Conservation (phyloP, 1,140 invertebrate species). For the Drosophila ercepeae region DNA sequence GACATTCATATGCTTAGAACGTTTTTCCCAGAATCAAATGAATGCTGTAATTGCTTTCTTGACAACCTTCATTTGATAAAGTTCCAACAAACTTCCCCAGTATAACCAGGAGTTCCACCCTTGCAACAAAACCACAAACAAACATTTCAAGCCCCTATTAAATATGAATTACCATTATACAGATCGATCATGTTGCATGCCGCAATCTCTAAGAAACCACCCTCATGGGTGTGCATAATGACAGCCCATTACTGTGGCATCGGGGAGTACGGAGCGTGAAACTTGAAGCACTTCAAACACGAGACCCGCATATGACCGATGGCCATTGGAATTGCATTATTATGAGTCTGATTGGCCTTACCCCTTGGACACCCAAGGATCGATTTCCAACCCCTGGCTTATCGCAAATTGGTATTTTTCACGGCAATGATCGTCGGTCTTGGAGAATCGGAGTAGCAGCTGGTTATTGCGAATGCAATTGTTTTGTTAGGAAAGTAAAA, state of each 20-base stretch:
- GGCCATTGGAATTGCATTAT: constrained; percentile 56
- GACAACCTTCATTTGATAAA: constrained; percentile 6
- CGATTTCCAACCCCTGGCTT: constrained; percentile 35
- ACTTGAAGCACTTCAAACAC: constrained; percentile 56
- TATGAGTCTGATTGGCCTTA: constrained; percentile 48
- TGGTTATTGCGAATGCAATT: constrained; percentile 4
- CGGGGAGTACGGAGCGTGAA: constrained; percentile 19
- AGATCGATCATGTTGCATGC: constrained; percentile 78
- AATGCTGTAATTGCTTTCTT: too few species aligned
- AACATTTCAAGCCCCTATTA: constrained; percentile 54
- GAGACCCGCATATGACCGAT: constrained; percentile 61
- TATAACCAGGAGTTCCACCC: constrained; percentile 38
- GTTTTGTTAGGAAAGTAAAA: constrained; percentile 2
- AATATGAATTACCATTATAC: constrained; percentile 56
- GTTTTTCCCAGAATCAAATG: too few species aligned
- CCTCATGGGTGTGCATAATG: constrained; percentile 44
- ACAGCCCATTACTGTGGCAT: constrained; percentile 55
- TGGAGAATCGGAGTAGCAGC: constrained; percentile 11
- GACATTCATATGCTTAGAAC: too few species aligned
- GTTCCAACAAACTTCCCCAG: constrained; percentile 13
- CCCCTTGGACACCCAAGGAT: constrained; percentile 21
- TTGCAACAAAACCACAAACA: constrained; percentile 36
- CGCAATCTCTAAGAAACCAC: constrained; percentile 42
- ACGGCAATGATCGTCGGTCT: constrained; percentile 18
- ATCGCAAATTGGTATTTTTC: constrained; percentile 43